Base-by-base conservation (phyloP, 1,140 invertebrate species). In the Ooceraea biroi region DNA sequence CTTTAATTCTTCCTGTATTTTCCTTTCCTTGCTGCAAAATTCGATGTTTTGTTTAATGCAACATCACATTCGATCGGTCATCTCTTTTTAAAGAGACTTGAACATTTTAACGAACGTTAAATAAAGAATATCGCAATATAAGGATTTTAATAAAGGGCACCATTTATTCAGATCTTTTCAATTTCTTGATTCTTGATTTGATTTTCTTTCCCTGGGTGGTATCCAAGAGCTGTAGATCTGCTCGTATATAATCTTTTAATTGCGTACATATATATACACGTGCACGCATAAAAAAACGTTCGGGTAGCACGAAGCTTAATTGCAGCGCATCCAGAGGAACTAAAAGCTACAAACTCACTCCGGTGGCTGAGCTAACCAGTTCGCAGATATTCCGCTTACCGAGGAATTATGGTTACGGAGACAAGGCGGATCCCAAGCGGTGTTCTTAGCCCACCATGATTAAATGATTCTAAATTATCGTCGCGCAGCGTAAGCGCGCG, bases 391-490 rank as follows among this genome's bases (percentile, higher is more conserved):
- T 36, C 27, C 58, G 58, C 57, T 76, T 76, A 36, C 44, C 27
- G 44, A 77, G n/a, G 44, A 77, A 1, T 77, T 65, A 77, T 77
- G 60, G 11, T 76, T 30, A 22, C 57, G 41, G 44, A 61, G 25
- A 76, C 41, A 76, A 61, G 72, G 44, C 22, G n/a, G 57, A 74
- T 48, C 61, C 41, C 17, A 3, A 36, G 14, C 17, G 22, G 46
- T 44, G 19, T 76, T 63, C 27, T 65, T 44, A 52, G 7, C 36
- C n/a, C n/a, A 10, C 12, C 12, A 27, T 77, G 74, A 52, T 77
- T 77, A 77, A 77, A 66, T 60, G 60, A 66, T 52, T 66, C 58
- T 77, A 77, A 77, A 77, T 77, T 77, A 77, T 66, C 30, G 12
- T 41, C 14, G 11, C 44, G 25, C 10, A 27, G 22, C 44, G 27